phyloP scores from a whole-genome alignment of 2,888 invertebrate species.

The Euplexia lucipara region DNA sequence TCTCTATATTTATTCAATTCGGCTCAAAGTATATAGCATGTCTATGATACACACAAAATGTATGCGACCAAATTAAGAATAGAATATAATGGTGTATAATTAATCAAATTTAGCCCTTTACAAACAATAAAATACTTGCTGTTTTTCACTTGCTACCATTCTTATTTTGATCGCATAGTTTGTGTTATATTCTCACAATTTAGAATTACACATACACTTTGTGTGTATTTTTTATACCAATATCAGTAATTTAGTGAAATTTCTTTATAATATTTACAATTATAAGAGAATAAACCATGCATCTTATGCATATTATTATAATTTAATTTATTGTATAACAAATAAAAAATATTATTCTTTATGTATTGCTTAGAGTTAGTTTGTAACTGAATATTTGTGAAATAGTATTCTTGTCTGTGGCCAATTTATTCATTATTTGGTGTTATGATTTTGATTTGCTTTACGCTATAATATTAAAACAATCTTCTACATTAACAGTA shows the following conservation, averaged over 20 bases:
- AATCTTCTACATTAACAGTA: neutral
- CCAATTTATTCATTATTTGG: slow-evolving; percentile 2
- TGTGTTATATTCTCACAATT: neutral
- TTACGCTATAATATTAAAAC: neutral
- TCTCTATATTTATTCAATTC: slow-evolving; percentile 2
- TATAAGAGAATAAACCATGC: neutral
- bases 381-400: slow-evolving; percentile 5
- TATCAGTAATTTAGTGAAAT: neutral
- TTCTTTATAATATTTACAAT: slow-evolving; percentile 5
- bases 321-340: slow-evolving; percentile 14
- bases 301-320: neutral
- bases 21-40: neutral
- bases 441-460: slow-evolving; percentile 6
- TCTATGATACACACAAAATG: neutral
- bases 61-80: slow-evolving; percentile 19
- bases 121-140: neutral
- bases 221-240: neutral
- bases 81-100: neutral
- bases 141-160: neutral
- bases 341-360: slow-evolving; percentile 10
- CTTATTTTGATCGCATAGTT: slow-evolving; percentile 15
- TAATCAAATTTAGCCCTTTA: neutral
- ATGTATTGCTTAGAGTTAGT: neutral
- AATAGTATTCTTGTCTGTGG: slow-evolving; percentile 4
- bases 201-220: neutral